Evolutionary conservation across 2,888 invertebrate genomes (phyloP), one percentile per base, ranked within the genome.

Genomic region (Volucella inflata): DNA sequence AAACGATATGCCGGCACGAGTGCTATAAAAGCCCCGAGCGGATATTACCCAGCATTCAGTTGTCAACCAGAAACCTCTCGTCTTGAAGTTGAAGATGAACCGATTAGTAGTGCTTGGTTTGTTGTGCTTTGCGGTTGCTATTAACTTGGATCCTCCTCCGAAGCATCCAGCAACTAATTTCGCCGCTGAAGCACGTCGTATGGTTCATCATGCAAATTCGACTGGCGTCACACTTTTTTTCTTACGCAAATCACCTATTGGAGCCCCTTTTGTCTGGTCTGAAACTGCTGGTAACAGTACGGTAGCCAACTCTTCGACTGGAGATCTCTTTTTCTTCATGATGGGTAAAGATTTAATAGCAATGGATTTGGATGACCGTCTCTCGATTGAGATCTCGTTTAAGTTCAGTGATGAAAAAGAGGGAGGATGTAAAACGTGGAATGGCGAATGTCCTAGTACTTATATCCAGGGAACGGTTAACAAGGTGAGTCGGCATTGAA

Each of bases 371-470:
- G 44, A 21, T 0, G 42, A 60, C n/a, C n/a, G n/a, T n/a, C n/a
- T n/a, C n/a, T n/a, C 11, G 76, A 85, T 62, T 10, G 67, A n/a
- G 50, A 51, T 85, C 6, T 59, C 51, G 0, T 85, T 85, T 4
- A 48, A 81, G 81, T 85, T 85, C 40, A 81, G 53, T 17, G 85
- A 85, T 44, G 85, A 81, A 14, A 81, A 85, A 14, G 71, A 67
- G 14, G 85, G 81, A 11, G 60, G 51, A 0, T 85, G 85, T 51
- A 77, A 81, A 9, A 51, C 42, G n/a, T 46, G 14, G 10, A 30
- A 9, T 1, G 62, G 8, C 12, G 85, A 85, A 10, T 85, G 85
- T n/a, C 1, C 67, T 2, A 76, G 71, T 30, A 46, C 62, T 8
- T 51, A 81, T 40, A 72, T 85, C 12, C 50, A 71, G 0, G 85